Evolutionary conservation across 1,140 invertebrate species (phyloP).

Genomic region (Dreissena polymorpha): DNA sequence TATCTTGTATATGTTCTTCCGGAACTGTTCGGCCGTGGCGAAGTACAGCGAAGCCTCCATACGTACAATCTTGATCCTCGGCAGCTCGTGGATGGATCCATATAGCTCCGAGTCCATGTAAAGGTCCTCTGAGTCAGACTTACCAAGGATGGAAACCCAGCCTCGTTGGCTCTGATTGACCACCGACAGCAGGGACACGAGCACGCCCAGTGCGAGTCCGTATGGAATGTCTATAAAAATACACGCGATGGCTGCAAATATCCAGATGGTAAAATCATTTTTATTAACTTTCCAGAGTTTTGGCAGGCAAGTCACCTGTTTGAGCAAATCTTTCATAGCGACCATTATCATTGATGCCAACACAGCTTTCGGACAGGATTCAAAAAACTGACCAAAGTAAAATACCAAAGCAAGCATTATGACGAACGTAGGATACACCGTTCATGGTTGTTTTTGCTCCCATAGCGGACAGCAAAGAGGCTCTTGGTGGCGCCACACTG

Average conservation of each 20-base stretch:
- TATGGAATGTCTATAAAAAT: conserved; percentile 65
- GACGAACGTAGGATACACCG: conserved; percentile 75
- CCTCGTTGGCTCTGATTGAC: conserved; percentile 64
- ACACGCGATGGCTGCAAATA: conserved; percentile 57
- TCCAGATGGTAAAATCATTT: conserved; percentile 70
- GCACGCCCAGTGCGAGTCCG: conserved; percentile 67
- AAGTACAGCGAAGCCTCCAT: conserved; percentile 75
- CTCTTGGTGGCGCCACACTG: conserved; percentile 90
- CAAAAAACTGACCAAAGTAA: conserved; percentile 77
- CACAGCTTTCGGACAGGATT: conserved; percentile 76
- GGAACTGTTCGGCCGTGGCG: conserved; percentile 74
- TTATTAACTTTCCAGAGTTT: conserved; percentile 66
- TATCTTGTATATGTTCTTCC: conserved; percentile 61
- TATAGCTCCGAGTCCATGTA: conserved; percentile 42
- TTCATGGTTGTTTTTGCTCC: conserved; percentile 62
- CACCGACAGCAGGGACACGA: conserved; percentile 62
- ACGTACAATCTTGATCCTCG: conserved; percentile 77
- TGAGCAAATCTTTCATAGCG: conserved; percentile 73
- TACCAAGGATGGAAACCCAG: conserved; percentile 47
- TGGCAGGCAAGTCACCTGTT: conserved; percentile 86
- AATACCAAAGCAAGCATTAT: conserved; percentile 80
- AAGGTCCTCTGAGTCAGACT: conserved; percentile 52
- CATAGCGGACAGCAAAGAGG: conserved; percentile 81
- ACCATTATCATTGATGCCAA: conserved; percentile 74
- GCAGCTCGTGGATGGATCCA: conserved; percentile 81